Base-by-base conservation (phyloP, 1,140 invertebrate species). In the Drosophila nigromelanica region DNA sequence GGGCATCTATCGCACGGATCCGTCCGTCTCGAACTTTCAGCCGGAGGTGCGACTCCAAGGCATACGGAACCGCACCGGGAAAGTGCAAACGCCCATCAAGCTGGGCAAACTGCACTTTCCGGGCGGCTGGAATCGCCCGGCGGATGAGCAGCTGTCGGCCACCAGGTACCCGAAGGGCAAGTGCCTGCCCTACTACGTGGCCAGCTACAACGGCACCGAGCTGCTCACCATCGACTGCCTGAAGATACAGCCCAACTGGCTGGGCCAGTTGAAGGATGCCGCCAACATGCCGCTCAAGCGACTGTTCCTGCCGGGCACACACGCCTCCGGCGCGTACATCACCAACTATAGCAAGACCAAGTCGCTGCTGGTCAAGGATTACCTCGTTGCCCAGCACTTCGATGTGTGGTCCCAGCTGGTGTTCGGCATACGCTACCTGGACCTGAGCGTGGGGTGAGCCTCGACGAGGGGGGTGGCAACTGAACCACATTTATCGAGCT, bases 341-440 rank as follows among this genome's bases (percentile, higher is more conserved):
- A 89, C 92, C 15, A 80, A 76, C 67, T 76, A 78, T 21, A 83
- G 91, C 79, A 45, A 93, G 92, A 62, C 74, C 81, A 73, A 93
- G 92, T 45, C 83, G 69, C 37, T 90, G 73, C 59, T 92, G 79
- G 73, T 91, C 8, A 83, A 92, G 62, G 90, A 92, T 11, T 94
- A 94, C 67, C 72, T 93, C 48, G 76, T 93, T 6, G 93, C 93
- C 0, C 97, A 97, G 91, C 96, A 97, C 87, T 94, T 95, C 42
- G 94, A 95, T 79, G 93, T 97, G 15, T 97, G 96, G 94, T 94
- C 94, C 0, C 96, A 97, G 87, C 92, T 97, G 11, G 94, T 96
- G 1, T 95, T 96, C 85, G 96, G 96, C 30, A 95, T 97, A 80
- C 93, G 96, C 77, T 97, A 97, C 86, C 92, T 97, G 21, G 96